Base-by-base conservation (phyloP, 2,888 invertebrate species). In the Kuschelorhynchus macadamiae region DNA sequence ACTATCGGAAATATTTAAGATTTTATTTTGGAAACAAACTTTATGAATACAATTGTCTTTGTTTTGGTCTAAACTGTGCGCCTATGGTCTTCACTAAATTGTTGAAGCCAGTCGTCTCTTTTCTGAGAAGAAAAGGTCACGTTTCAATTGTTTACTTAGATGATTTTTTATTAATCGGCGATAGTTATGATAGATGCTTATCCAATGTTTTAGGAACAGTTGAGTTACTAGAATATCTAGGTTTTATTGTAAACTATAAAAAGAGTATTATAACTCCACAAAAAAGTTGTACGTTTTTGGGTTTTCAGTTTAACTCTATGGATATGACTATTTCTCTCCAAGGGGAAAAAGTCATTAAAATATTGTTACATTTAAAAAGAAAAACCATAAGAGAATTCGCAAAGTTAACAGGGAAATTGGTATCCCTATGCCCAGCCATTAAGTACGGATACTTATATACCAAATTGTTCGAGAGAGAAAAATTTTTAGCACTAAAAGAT, bases 111-210 rank as follows among this genome's bases (percentile, higher is more conserved):
- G 25, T 25, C 25, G 7, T 25, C 7, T 25, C 25, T 25, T 25
- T 25, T 25, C 39, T 39, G 14, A 39, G 25, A 25, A 7, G 25
- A 7, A 25, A 25, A 25, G 25, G 25, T 25, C 25, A 39, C 7
- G 7, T 25, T 7, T 73, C 72, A 39, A 68, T 70, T 7, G 50
- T 72, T 16, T 74, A 74, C n/a, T 60, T 75, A 21, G 75, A 75
- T 57, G 75, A 74, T 60, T 57, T 74, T 47, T 46, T 71, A n/a
- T 17, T 71, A 2, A 36, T 74, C 8, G 74, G 64, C 2, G 50
- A 53, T 25, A 62, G 61, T 7, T 69, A 65, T 32, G 42, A 33
- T 44, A 61, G 50, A 25, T 72, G 64, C 21, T 14, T 39, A 36
- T 61, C 47, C 49, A 66, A 71, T 65, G 14, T 67, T 8, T 32